Evolutionary conservation across 1,140 invertebrate species (phyloP).

Genomic region (Olivierus martensii): DNA sequence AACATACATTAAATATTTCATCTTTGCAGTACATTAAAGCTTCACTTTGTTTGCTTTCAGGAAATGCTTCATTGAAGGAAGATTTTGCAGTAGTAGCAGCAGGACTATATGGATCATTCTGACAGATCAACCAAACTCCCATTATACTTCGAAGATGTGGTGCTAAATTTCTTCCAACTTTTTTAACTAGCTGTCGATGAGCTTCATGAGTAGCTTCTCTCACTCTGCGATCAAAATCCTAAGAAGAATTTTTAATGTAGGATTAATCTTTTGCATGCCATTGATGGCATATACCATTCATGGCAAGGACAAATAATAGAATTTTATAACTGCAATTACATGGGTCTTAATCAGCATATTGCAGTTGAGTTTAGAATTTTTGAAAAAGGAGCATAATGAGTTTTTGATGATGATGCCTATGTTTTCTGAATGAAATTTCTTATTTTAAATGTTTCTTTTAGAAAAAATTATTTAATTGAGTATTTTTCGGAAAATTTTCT

Average conservation of each 20-base stretch:
- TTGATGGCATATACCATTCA: too few species aligned
- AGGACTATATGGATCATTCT: conserved; percentile 65
- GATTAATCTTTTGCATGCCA: too few species aligned
- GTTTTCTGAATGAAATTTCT: too few species aligned
- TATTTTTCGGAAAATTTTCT: too few species aligned
- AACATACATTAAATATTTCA: conserved; percentile 48
- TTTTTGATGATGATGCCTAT: too few species aligned
- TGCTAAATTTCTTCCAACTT: conserved; percentile 55
- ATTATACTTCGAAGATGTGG: conserved; percentile 58
- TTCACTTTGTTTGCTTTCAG: conserved; percentile 48
- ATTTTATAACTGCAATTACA: too few species aligned
- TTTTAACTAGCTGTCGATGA: conserved; percentile 47
- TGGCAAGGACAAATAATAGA: too few species aligned
- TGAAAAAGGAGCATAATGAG: too few species aligned
- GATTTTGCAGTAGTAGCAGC: conserved; percentile 53
- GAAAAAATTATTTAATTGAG: too few species aligned
- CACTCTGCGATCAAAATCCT: conserved; percentile 61
- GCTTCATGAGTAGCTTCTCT: conserved; percentile 46
- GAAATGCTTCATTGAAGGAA: conserved; percentile 54
- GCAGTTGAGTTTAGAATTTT: too few species aligned
- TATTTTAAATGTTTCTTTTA: too few species aligned
- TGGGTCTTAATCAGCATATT: too few species aligned
- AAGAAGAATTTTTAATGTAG: not conserved
- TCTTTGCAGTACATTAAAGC: conserved; percentile 58
- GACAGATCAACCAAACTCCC: conserved; percentile 53